phyloP scores from a whole-genome alignment of 2,888 invertebrate genomes.

The Leptogaster cylindrica region DNA sequence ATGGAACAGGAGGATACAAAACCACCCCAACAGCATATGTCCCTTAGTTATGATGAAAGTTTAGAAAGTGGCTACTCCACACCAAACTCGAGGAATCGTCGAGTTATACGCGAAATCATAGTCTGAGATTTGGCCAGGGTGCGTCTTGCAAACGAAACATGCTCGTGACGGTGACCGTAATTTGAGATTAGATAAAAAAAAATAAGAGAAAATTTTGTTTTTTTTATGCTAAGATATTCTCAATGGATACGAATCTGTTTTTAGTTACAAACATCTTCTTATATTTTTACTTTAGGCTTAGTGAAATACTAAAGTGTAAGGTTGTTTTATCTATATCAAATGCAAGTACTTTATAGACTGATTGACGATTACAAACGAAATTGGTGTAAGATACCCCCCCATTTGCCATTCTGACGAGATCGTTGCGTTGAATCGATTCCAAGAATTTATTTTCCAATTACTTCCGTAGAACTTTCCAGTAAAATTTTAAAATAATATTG shows the following conservation, averaged over 20 bases:
- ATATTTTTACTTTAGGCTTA: slow-evolving; percentile 28
- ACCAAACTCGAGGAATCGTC: slow-evolving; percentile 88
- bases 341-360: slow-evolving; percentile 26
- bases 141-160: slow-evolving; percentile 51
- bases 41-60: slow-evolving; percentile 90
- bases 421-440: slow-evolving; percentile 32
- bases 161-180: slow-evolving; percentile 47
- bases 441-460: slow-evolving; percentile 14
- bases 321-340: slow-evolving; percentile 24
- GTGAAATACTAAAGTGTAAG: slow-evolving; percentile 29
- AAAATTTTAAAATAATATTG: too few species aligned
- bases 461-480: too few species aligned
- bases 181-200: slow-evolving; percentile 26
- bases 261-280: slow-evolving; percentile 20
- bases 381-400: slow-evolving; percentile 38
- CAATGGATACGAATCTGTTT: slow-evolving; percentile 1
- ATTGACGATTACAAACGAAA: slow-evolving; percentile 18
- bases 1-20: slow-evolving; percentile 75
- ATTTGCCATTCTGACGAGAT: slow-evolving; percentile 44
- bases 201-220: slow-evolving; percentile 7
- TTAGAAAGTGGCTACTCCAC: slow-evolving; percentile 93
- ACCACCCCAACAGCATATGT: slow-evolving; percentile 80
- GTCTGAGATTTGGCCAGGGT: slow-evolving; percentile 64
- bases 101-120: slow-evolving; percentile 94
- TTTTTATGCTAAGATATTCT: background rate